Evolutionary conservation across 2,888 invertebrate species (phyloP).

Genomic region (Rhagonycha fulva): DNA sequence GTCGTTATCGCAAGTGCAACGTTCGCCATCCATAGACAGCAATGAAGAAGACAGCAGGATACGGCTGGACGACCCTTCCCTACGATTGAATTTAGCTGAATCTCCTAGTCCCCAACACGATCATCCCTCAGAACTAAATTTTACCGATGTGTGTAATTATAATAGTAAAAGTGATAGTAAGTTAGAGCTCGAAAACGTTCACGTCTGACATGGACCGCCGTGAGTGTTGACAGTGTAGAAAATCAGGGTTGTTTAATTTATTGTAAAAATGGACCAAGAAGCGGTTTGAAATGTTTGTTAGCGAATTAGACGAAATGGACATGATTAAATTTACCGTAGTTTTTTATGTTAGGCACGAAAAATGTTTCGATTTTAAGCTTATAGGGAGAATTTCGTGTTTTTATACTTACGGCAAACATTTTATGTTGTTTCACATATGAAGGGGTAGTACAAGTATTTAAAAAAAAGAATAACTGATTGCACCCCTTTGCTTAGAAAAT

Average conservation of each 20-base stretch:
- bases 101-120: conserved; percentile 42
- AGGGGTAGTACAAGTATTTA: neutral
- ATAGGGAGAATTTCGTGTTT: neutral
- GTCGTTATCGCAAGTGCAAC: conserved; percentile 44
- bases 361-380: neutral
- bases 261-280: neutral
- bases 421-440: neutral
- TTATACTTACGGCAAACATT: neutral
- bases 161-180: conserved; percentile 34
- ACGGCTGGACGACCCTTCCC: conserved; percentile 52
- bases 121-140: conserved; percentile 39
- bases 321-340: neutral
- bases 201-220: neutral
- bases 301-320: neutral
- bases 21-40: conserved; percentile 50
- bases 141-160: conserved; percentile 30
- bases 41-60: conserved; percentile 51
- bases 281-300: neutral
- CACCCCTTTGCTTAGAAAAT: neutral
- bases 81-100: conserved; percentile 46
- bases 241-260: neutral
- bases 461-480: neutral
- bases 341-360: neutral
- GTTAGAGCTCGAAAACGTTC: conserved; percentile 36
- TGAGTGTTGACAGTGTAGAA: neutral